A percentile compares a stretch with the other conserved stretches of the same genome.
These are phyloP conservation scores for Boloria selene DNA, from an alignment of 2,888 invertebrate species.

Conservation along the genomic window DNA sequence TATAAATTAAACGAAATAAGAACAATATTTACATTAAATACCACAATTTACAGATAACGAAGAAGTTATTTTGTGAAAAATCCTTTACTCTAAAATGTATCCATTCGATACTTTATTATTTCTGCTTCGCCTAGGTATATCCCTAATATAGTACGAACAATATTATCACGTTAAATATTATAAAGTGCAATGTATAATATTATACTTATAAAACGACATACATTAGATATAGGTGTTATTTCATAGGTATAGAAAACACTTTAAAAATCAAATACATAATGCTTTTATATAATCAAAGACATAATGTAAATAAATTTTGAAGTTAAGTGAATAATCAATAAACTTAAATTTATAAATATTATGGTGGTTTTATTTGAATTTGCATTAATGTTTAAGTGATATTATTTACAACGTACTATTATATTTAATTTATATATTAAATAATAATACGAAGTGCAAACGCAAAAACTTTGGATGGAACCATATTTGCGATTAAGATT, in stretches of 20 bases:
- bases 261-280: neutral
- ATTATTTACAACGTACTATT: neutral
- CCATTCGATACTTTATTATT: no score
- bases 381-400: no score
- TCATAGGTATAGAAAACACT: neutral
- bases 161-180: no score
- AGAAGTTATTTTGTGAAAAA: neutral
- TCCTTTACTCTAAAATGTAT: no score
- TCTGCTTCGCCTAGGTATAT: no score
- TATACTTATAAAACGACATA: no score
- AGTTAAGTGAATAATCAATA: neutral
- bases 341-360: neutral
- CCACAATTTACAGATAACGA: slow-evolving; percentile 58
- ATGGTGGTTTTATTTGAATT: neutral
- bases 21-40: slow-evolving; percentile 68
- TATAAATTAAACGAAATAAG: slow-evolving; percentile 47
- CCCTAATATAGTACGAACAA: no score
- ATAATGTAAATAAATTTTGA: slow-evolving; percentile 1
- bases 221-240: no score
- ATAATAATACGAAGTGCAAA: neutral
- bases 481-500: no score
- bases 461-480: no score
- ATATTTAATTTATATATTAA: neutral
- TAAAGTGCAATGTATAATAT: no score
- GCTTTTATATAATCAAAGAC: neutral